Percentiles rank a stretch among this genome's conserved stretches.
Conservation (phyloP, 2,797 vertebrate genomes). For the Numenius phaeopus region DNA sequence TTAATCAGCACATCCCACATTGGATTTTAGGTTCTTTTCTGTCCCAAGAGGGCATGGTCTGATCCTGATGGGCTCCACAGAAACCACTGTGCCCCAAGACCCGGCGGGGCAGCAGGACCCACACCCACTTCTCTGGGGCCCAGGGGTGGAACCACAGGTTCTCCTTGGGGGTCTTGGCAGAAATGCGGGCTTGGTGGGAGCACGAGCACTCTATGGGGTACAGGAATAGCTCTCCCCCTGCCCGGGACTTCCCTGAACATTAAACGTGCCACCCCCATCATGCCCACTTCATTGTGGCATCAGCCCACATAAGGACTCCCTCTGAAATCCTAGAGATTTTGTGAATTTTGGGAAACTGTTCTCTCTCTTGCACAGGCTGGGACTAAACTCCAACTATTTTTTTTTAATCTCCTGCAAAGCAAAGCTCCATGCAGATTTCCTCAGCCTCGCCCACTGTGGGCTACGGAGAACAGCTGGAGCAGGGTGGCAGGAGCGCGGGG, state of each 20-base stretch:
- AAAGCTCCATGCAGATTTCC: not conserved
- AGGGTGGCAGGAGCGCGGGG: not conserved
- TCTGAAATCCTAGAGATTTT: not conserved
- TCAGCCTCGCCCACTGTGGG: fast-evolving
- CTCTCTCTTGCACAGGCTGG: not conserved
- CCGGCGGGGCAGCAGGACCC: fast-evolving
- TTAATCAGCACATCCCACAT: too few relatives aligned
- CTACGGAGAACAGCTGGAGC: too few relatives aligned
- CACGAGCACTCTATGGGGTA: not conserved
- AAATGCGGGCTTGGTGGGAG: fast-evolving
- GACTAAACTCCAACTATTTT: not conserved
- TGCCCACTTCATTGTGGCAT: fast-evolving
- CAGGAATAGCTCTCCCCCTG: fast-evolving
- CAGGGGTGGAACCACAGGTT: not conserved
- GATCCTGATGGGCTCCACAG: not conserved
- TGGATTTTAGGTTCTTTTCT: not conserved
- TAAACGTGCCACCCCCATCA: fast-evolving
- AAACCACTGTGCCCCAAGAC: fast-evolving
- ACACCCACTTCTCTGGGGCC: fast-evolving
- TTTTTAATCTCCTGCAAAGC: too few relatives aligned
- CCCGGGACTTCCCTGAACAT: too few relatives aligned
- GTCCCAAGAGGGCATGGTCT: not conserved
- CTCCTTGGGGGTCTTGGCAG: not conserved
- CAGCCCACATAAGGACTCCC: not conserved
- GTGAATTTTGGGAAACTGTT: not conserved